These are phyloP conservation scores for Macrobrachium rosenbergii DNA, from an alignment of 1,140 invertebrate genomes.

Conservation along the genomic window DNA sequence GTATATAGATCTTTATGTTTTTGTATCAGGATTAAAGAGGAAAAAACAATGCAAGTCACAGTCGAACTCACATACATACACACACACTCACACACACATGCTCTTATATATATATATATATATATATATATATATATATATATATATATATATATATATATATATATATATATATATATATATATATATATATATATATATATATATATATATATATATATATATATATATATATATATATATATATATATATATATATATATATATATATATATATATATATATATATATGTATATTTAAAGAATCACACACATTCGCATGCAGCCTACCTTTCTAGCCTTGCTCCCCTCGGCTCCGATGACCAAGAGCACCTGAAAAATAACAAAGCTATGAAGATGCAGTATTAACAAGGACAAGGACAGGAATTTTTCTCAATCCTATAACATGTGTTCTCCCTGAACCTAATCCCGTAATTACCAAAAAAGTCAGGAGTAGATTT, in stretches of 20 bases:
- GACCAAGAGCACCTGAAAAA: neutral
- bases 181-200: neutral
- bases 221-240: slow-evolving; percentile 11
- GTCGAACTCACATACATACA: too few relatives aligned
- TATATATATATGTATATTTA: neutral
- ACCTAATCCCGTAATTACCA: too few relatives aligned
- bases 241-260: slow-evolving; percentile 6
- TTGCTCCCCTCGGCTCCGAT: too few relatives aligned
- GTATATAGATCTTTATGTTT: too few relatives aligned
- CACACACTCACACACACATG: neutral
- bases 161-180: neutral
- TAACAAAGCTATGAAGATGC: neutral
- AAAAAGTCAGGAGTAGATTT: too few relatives aligned
- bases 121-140: slow-evolving; percentile 22
- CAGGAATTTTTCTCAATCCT: neutral
- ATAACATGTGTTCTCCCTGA: too few relatives aligned
- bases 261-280: slow-evolving; percentile 2
- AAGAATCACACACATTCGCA: too few relatives aligned
- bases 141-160: slow-evolving; percentile 7
- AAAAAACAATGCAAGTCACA: too few relatives aligned
- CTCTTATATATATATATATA: neutral
- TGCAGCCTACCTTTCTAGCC: neutral
- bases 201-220: neutral
- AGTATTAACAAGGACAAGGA: neutral
- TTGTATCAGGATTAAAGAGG: too few relatives aligned